These are phyloP conservation scores for Xanthorhoe spadicearia DNA, from an alignment of 2,888 invertebrate species.

Conservation along the genomic window DNA sequence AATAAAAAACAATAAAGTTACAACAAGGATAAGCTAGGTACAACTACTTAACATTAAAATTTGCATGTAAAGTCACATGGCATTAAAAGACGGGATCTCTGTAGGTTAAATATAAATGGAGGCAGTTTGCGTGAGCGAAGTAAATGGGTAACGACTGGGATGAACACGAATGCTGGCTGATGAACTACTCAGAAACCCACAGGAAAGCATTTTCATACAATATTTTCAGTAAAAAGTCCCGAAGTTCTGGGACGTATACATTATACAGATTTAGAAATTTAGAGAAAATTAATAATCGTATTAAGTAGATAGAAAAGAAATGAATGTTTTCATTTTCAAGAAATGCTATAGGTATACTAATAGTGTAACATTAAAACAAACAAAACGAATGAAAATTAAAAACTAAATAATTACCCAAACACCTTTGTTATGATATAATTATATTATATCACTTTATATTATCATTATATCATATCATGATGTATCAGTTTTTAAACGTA, in stretches of 20 bases:
- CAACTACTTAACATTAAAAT: slow-evolving; percentile 2
- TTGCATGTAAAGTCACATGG: slow-evolving; percentile 17
- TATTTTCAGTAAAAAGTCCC: not conserved
- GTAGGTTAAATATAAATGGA: slow-evolving; percentile 35
- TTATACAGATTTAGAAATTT: too few relatives aligned
- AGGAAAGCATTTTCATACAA: not conserved
- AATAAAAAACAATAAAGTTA: not conserved
- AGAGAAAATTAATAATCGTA: too few relatives aligned
- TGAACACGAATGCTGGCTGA: slow-evolving; percentile 17
- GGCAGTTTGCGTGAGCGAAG: slow-evolving; percentile 30
- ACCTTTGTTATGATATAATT: too few relatives aligned
- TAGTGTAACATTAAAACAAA: too few relatives aligned
- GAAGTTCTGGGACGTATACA: not conserved
- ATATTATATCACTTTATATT: too few relatives aligned
- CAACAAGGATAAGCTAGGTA: not conserved
- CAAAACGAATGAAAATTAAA: too few relatives aligned
- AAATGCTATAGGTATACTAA: too few relatives aligned
- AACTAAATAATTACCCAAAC: too few relatives aligned
- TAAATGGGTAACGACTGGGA: slow-evolving; percentile 29
- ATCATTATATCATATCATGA: too few relatives aligned
- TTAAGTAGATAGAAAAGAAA: too few relatives aligned
- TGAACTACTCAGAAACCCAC: slow-evolving; percentile 26
- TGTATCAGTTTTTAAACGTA: too few relatives aligned
- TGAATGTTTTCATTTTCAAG: too few relatives aligned
- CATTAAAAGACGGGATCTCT: slow-evolving; percentile 19